Evolutionary conservation across 2,888 invertebrate genomes (phyloP).

Genomic region (Stegophylla sp.): DNA sequence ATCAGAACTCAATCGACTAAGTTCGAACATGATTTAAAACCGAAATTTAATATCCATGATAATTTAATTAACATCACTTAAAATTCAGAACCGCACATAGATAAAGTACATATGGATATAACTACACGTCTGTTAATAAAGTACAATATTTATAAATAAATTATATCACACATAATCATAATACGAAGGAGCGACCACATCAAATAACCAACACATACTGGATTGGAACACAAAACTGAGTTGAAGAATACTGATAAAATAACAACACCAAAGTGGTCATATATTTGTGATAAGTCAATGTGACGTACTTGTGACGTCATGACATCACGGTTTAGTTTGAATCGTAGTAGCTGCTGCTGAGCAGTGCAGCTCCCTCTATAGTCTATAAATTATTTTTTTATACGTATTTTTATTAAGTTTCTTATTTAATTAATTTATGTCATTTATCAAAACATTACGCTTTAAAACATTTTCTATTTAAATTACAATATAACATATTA

Average conservation of each 20-base stretch:
- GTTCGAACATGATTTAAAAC: conserved; percentile 17
- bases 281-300: not conserved
- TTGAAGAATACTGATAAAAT: conserved; percentile 8
- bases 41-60: too few species aligned
- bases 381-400: too few species aligned
- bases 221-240: not conserved
- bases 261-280: not conserved
- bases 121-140: not conserved
- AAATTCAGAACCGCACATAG: too few species aligned
- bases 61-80: too few species aligned
- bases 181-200: not conserved
- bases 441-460: too few species aligned
- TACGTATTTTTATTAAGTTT: too few species aligned
- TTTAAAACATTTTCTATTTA: too few species aligned
- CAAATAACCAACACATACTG: not conserved
- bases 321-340: not conserved
- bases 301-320: conserved; percentile 32
- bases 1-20: not conserved
- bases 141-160: not conserved
- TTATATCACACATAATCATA: not conserved
- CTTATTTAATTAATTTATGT: too few species aligned
- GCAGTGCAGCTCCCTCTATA: not conserved
- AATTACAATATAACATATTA: too few species aligned
- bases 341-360: not conserved
- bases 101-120: too few species aligned